phyloP scores from a whole-genome alignment of 2,888 invertebrate genomes.

The Stenolophus ochropezus region DNA sequence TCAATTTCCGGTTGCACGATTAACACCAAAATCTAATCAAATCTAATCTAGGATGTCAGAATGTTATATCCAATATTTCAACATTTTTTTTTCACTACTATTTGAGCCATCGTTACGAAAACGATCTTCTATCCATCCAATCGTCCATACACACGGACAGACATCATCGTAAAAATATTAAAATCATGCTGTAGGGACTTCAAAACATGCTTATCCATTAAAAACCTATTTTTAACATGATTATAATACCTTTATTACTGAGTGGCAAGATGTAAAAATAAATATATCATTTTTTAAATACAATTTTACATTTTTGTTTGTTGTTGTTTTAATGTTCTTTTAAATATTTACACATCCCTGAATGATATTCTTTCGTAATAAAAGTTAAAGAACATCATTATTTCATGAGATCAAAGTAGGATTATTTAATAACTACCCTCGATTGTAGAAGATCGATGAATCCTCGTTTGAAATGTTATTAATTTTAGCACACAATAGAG shows the following conservation, averaged over 20 bases:
- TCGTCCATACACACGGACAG: too few relatives aligned
- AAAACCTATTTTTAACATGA: not conserved
- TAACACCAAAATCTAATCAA: too few relatives aligned
- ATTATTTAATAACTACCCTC: constrained; percentile 27
- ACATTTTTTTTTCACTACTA: not conserved
- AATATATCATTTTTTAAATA: not conserved
- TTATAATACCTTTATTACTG: too few relatives aligned
- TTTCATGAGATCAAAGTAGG: not conserved
- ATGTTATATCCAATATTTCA: too few relatives aligned
- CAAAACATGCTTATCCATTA: not conserved
- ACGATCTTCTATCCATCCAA: not conserved
- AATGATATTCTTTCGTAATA: not conserved
- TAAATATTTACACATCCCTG: not conserved
- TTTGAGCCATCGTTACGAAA: not conserved
- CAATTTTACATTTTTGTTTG: not conserved
- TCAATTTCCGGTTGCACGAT: too few relatives aligned
- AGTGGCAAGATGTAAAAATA: too few relatives aligned
- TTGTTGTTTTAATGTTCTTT: not conserved
- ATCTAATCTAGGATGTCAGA: too few relatives aligned
- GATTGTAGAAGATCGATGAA: constrained; percentile 35
- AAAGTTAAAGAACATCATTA: not conserved
- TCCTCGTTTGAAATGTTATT: constrained; percentile 44
- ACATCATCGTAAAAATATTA: too few relatives aligned
- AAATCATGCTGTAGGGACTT: too few relatives aligned
- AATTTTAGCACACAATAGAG: constrained; percentile 46